phyloP scores from a whole-genome alignment of 2,113 vertebrate species.

The Phaethon lepturus region DNA sequence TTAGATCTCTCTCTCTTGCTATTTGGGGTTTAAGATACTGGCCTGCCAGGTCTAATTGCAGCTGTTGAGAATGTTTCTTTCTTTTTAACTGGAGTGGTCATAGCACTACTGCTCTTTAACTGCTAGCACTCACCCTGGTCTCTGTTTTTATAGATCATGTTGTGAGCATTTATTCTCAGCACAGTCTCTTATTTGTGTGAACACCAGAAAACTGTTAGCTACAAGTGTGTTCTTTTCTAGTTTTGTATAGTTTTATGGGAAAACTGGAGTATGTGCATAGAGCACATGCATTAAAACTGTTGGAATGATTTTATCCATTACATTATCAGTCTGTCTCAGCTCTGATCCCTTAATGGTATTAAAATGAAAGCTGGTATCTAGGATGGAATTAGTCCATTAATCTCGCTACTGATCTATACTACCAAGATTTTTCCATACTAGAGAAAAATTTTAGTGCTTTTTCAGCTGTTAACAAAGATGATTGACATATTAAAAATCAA shows the following conservation, averaged over 20 bases:
- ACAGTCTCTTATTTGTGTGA: neutral
- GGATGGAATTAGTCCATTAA: conserved; percentile 26
- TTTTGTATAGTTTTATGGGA: neutral
- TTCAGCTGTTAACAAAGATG: neutral
- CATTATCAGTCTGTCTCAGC: neutral
- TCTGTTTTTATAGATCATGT: neutral
- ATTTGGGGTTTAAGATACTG: neutral
- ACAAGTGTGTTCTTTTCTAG: neutral
- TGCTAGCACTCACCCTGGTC: neutral
- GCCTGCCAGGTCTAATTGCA: neutral
- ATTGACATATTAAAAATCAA: neutral
- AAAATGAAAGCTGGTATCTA: conserved; percentile 43
- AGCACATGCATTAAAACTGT: neutral
- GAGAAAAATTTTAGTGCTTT: neutral
- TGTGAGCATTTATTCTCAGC: neutral
- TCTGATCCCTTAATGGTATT: conserved; percentile 47
- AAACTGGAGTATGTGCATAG: neutral
- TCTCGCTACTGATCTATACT: neutral
- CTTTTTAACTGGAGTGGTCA: neutral
- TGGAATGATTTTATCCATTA: neutral
- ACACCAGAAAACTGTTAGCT: neutral
- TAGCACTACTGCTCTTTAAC: neutral
- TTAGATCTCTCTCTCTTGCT: neutral
- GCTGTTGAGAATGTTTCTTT: neutral
- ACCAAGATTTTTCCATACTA: neutral